Evolutionary conservation across 2,888 invertebrate species (phyloP).

Genomic region (Tethea ocularis): DNA sequence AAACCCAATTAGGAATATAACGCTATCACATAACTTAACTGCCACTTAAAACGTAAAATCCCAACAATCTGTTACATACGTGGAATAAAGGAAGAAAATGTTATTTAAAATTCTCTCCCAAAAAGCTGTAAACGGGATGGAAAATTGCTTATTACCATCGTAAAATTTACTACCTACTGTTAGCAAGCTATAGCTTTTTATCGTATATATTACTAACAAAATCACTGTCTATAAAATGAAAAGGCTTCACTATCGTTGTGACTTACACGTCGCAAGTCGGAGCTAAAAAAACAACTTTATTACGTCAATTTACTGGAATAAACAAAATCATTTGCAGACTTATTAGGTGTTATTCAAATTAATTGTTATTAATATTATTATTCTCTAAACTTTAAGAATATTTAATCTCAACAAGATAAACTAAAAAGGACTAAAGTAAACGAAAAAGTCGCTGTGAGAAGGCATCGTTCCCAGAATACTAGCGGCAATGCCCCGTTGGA

Average conservation of each 20-base stretch:
- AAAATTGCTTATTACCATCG: conserved; percentile 6
- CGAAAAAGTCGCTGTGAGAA: too few species aligned
- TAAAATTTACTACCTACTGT: conserved; percentile 10
- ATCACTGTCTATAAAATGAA: not conserved
- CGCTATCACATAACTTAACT: not conserved
- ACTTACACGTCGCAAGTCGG: not conserved
- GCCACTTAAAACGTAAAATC: not conserved
- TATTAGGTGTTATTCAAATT: not conserved
- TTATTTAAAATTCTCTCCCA: not conserved
- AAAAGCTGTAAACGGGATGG: not conserved
- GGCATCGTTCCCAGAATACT: too few species aligned
- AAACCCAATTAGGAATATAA: not conserved
- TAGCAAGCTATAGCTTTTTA: conserved; percentile 1
- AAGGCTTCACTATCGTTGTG: not conserved
- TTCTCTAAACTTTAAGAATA: too few species aligned
- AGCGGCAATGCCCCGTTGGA: too few species aligned
- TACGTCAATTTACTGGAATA: not conserved
- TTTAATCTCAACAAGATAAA: too few species aligned
- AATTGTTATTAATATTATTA: too few species aligned
- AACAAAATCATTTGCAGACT: conserved; percentile 8
- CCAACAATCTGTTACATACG: not conserved
- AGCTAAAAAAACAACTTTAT: conserved; percentile 3
- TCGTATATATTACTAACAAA: conserved; percentile 5
- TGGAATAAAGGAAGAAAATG: not conserved
- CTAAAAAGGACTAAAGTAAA: too few species aligned